A percentile compares a stretch with the other conserved stretches of the same genome.
Evolutionary conservation across 2,888 invertebrate species (phyloP).

Genomic region (Megalurothrips usitatus): DNA sequence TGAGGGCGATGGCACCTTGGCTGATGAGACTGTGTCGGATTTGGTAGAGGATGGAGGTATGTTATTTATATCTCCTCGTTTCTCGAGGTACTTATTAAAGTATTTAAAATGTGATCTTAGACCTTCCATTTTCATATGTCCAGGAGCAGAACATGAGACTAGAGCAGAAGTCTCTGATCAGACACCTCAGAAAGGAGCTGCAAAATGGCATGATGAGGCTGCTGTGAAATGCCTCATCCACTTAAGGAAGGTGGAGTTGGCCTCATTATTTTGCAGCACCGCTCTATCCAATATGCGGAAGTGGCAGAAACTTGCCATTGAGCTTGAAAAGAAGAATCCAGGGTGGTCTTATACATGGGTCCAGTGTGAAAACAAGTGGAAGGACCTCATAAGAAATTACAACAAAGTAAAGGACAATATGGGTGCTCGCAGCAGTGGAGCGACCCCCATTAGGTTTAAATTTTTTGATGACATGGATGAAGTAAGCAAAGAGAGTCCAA

Average conservation of each 20-base stretch:
- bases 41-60: too few species aligned
- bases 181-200: too few species aligned
- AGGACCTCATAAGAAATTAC: background rate
- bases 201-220: background rate
- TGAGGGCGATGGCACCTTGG: too few species aligned
- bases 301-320: background rate
- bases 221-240: background rate
- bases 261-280: background rate
- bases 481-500: background rate
- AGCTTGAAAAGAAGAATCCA: background rate
- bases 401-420: slow-evolving; percentile 25
- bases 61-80: too few species aligned
- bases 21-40: too few species aligned
- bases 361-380: background rate
- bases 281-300: background rate
- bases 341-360: background rate
- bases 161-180: too few species aligned
- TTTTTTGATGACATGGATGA: slow-evolving; percentile 29
- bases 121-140: too few species aligned
- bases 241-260: background rate
- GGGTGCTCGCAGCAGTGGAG: background rate
- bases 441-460: background rate
- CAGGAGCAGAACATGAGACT: too few species aligned
- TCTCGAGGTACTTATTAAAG: too few species aligned
- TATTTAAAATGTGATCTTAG: too few species aligned